A percentile compares a stretch with the other conserved stretches of the same genome.
Evolutionary conservation across 2,888 invertebrate genomes (phyloP).

Genomic region (Bhutanitis thaidina): DNA sequence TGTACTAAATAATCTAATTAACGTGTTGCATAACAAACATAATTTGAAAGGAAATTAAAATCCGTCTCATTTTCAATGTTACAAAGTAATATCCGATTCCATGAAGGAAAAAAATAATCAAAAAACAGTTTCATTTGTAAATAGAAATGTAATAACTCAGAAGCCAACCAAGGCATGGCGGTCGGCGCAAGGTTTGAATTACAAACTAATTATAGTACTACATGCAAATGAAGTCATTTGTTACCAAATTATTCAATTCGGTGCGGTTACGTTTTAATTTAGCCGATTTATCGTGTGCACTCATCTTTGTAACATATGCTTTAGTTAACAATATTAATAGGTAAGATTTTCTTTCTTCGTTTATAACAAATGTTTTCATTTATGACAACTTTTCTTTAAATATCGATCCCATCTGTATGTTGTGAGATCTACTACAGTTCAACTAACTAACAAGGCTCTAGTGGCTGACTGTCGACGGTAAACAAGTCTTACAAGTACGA

Average conservation of each 20-base stretch:
- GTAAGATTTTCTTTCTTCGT: no score
- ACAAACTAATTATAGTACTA: constrained; percentile 57
- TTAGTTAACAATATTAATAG: background rate
- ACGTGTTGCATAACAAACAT: background rate
- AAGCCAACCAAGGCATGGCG: constrained; percentile 20
- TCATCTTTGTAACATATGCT: constrained; percentile 44
- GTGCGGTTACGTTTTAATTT: constrained; percentile 54
- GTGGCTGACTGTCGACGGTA: no score
- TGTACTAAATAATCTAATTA: no score
- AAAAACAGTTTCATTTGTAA: constrained; percentile 26
- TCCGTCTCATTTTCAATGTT: constrained; percentile 1
- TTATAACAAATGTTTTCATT: no score
- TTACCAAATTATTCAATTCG: constrained; percentile 70
- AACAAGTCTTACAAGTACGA: no score
- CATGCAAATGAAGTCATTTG: constrained; percentile 67
- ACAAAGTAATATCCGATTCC: constrained; percentile 20
- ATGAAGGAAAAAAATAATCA: constrained; percentile 46
- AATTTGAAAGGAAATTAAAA: constrained; percentile 14
- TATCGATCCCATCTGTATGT: no score
- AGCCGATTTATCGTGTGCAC: constrained; percentile 49
- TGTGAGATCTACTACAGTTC: no score
- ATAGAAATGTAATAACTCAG: constrained; percentile 34
- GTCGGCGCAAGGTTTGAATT: constrained; percentile 40
- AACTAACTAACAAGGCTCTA: no score
- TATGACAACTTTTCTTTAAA: no score